These are phyloP conservation scores for Neocrepidodera transversa DNA, from an alignment of 2,888 invertebrate species.

Conservation along the genomic window DNA sequence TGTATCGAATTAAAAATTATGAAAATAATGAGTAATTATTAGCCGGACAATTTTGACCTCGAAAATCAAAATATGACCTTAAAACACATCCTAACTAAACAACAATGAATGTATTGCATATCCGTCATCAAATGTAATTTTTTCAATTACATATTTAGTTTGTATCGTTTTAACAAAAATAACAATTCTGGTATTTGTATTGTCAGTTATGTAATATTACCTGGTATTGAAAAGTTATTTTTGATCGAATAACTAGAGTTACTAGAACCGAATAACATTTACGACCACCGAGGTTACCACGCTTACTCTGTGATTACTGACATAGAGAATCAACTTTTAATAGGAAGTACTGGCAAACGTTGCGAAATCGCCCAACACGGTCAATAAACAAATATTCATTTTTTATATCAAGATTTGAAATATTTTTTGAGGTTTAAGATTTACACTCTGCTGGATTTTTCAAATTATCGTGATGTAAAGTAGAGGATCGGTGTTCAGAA, in stretches of 20 bases:
- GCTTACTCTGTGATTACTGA: neutral
- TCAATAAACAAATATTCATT: neutral
- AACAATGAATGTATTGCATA: conserved; percentile 33
- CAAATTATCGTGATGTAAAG: no score
- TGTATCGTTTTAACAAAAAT: conserved; percentile 26
- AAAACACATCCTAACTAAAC: conserved; percentile 28
- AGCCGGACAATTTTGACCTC: conserved; percentile 40
- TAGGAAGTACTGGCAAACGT: neutral
- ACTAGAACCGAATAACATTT: conserved; percentile 20
- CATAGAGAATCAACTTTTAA: neutral
- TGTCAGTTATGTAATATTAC: conserved; percentile 24
- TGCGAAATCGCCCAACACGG: neutral
- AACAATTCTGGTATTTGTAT: conserved; percentile 28
- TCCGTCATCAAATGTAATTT: conserved; percentile 35
- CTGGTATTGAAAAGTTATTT: conserved; percentile 27
- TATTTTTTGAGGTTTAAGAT: no score
- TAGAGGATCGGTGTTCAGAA: no score
- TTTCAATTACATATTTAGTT: conserved; percentile 34
- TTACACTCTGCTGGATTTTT: no score
- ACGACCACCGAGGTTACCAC: conserved; percentile 7
- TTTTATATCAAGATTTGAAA: no score
- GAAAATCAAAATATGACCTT: conserved; percentile 43
- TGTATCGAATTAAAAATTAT: conserved; percentile 34
- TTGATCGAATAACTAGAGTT: conserved; percentile 29
- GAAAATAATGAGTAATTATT: conserved; percentile 41